These are phyloP conservation scores for Mirounga angustirostris DNA, from an alignment of 2,113 vertebrate genomes.

Conservation along the genomic window DNA sequence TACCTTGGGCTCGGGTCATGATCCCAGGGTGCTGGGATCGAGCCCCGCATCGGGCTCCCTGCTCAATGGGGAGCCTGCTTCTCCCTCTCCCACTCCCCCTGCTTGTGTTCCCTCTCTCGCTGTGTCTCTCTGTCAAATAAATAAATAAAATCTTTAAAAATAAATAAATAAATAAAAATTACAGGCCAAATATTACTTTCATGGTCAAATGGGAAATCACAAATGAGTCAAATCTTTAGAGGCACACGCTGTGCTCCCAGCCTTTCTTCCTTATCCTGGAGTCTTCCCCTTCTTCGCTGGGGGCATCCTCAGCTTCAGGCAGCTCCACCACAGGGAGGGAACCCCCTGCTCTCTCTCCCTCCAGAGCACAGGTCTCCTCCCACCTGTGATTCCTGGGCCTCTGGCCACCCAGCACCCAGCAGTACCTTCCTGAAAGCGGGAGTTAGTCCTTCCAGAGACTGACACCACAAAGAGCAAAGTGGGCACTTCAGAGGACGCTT, in stretches of 20 bases:
- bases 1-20: too few relatives aligned
- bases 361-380: neutral
- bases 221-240: neutral
- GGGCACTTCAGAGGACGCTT: neutral
- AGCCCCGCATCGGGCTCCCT: too few relatives aligned
- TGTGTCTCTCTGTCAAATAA: too few relatives aligned
- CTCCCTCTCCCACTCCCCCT: too few relatives aligned
- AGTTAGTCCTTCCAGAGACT: neutral
- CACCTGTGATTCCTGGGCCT: neutral
- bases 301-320: neutral
- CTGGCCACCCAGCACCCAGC: accelerated
- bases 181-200: neutral
- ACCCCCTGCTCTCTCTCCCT: neutral
- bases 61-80: too few relatives aligned
- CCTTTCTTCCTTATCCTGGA: neutral
- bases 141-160: too few relatives aligned
- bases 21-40: too few relatives aligned
- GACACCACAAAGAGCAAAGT: neutral
- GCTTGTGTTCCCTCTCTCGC: too few relatives aligned
- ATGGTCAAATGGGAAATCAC: neutral
- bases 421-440: neutral
- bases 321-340: too few relatives aligned
- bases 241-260: neutral
- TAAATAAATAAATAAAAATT: too few relatives aligned
- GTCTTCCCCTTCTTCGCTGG: neutral